Conservation (phyloP, 2,113 vertebrate species). For the Oophaga pumilio region DNA sequence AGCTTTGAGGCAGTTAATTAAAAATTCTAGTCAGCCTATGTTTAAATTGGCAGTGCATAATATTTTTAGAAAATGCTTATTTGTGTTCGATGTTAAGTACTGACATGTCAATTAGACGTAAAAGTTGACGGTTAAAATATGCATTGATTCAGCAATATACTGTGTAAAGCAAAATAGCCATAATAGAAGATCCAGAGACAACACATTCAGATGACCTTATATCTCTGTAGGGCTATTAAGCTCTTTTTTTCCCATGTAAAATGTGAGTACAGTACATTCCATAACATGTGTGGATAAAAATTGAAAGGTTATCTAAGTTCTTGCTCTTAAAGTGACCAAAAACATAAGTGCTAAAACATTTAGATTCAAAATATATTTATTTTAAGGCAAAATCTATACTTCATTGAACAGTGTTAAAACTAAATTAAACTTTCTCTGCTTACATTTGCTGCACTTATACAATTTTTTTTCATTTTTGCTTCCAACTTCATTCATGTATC, state of each 20-base stretch:
- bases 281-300: neutral
- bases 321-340: neutral
- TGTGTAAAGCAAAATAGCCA: neutral
- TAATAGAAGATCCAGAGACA: neutral
- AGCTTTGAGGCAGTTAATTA: too few species aligned
- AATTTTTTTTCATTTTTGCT: neutral
- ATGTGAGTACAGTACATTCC: neutral
- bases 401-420: conserved; percentile 21
- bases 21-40: too few species aligned
- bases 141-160: neutral
- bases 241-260: neutral
- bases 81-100: neutral
- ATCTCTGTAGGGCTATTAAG: neutral
- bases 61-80: neutral
- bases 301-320: neutral
- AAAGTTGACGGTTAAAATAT: neutral
- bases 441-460: neutral
- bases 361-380: neutral
- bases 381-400: neutral
- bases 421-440: neutral
- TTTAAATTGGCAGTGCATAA: neutral
- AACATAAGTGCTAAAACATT: neutral
- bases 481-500: neutral
- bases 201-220: conserved; percentile 2
- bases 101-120: neutral